These are phyloP conservation scores for Leptinotarsa tumamoca DNA, from an alignment of 2,888 invertebrate species.

Conservation along the genomic window DNA sequence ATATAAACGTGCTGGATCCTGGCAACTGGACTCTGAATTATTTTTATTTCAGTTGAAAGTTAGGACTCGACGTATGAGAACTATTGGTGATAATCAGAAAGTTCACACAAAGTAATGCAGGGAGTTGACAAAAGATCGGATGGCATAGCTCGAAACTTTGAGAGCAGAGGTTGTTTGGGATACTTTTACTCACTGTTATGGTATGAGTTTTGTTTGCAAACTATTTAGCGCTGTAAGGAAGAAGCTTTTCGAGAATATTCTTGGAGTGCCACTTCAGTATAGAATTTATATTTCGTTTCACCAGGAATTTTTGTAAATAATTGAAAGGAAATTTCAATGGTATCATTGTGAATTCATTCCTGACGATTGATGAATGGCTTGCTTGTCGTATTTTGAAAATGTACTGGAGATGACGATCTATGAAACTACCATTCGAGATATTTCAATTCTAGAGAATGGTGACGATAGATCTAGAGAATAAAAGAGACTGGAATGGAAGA, in stretches of 20 bases:
- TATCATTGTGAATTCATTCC: too few relatives aligned
- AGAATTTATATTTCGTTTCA: background rate
- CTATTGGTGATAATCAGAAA: background rate
- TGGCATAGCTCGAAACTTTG: background rate
- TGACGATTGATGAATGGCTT: too few relatives aligned
- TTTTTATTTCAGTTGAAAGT: constrained; percentile 2
- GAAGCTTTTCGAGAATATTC: background rate
- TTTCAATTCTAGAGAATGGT: too few relatives aligned
- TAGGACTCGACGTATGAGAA: background rate
- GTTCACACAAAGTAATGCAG: background rate
- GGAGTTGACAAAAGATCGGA: background rate
- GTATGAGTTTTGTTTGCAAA: background rate
- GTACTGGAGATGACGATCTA: too few relatives aligned
- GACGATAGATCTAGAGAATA: too few relatives aligned
- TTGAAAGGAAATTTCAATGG: too few relatives aligned
- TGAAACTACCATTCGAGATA: too few relatives aligned
- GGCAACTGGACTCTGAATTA: background rate
- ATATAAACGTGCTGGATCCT: background rate
- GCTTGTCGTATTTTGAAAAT: too few relatives aligned
- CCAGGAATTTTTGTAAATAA: too few relatives aligned
- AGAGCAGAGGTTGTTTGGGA: background rate
- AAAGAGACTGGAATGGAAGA: too few relatives aligned
- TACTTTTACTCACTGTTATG: too few relatives aligned
- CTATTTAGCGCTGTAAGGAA: background rate
- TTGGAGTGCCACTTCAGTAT: background rate